Evolutionary conservation across 2,888 invertebrate species (phyloP).

Genomic region (Parnassius mnemosyne): DNA sequence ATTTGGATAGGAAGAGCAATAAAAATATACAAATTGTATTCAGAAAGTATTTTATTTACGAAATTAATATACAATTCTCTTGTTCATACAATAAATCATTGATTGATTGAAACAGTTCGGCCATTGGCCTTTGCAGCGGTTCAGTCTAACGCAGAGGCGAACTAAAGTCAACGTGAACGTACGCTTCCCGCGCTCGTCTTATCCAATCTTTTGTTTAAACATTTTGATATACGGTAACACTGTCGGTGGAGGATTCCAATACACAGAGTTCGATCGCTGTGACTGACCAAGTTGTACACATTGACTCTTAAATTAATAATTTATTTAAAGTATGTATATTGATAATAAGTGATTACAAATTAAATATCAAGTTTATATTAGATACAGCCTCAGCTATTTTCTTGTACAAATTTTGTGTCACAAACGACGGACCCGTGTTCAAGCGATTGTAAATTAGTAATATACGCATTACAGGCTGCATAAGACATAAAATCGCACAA

Average conservation of each 20-base stretch:
- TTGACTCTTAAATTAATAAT: too few species aligned
- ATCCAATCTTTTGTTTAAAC: conserved; percentile 33
- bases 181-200: conserved; percentile 34
- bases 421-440: not conserved
- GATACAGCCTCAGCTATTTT: too few species aligned
- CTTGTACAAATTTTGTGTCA: not conserved
- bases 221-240: conserved; percentile 35
- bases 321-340: too few species aligned
- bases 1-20: too few species aligned
- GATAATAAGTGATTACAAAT: too few species aligned
- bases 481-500: conserved; percentile 13
- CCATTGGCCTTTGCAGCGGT: conserved; percentile 43
- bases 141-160: conserved; percentile 36
- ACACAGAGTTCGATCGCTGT: not conserved
- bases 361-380: too few species aligned
- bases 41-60: conserved; percentile 76
- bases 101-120: conserved; percentile 59
- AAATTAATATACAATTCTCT: conserved; percentile 78
- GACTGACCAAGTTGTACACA: not conserved
- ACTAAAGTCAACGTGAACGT: conserved; percentile 38
- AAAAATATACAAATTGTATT: conserved; percentile 38
- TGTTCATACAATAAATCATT: conserved; percentile 69
- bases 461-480: conserved; percentile 6
- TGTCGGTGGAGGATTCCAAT: conserved; percentile 27
- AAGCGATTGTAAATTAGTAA: conserved; percentile 17